Percentiles rank a stretch among this genome's conserved stretches.
Evolutionary conservation across 2,113 vertebrate species (phyloP).

Genomic region (Taurulus bubalis): DNA sequence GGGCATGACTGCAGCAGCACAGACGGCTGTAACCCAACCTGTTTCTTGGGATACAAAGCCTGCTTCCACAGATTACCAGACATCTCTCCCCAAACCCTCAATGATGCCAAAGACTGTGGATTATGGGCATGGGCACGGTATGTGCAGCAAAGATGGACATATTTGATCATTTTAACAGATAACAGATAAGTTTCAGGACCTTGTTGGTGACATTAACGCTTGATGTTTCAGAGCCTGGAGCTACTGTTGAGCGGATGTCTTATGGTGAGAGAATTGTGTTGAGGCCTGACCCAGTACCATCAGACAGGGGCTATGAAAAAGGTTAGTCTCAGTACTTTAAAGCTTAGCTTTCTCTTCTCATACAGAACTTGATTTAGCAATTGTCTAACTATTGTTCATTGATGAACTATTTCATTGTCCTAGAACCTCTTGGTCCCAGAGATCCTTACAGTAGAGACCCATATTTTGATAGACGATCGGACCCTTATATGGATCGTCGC

Average conservation of each 20-base stretch:
- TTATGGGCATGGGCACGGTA: constrained; percentile 92
- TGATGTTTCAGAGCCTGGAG: constrained; percentile 76
- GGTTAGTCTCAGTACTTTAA: constrained; percentile 75
- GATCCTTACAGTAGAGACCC: constrained; percentile 92
- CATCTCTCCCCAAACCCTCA: constrained; percentile 79
- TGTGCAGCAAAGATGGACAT: constrained; percentile 7
- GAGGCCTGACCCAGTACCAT: constrained; percentile 89
- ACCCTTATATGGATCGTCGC: constrained; percentile 88
- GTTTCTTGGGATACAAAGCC: constrained; percentile 82
- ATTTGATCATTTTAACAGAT: constrained; percentile 17
- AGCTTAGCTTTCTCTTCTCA: neutral
- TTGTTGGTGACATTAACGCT: constrained; percentile 15
- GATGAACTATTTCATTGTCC: constrained; percentile 23
- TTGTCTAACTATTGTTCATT: neutral
- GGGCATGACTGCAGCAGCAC: constrained; percentile 75
- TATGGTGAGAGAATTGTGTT: constrained; percentile 97
- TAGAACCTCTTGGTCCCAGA: constrained; percentile 86
- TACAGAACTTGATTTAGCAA: neutral
- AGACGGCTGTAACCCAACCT: constrained; percentile 40
- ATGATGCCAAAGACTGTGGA: constrained; percentile 95
- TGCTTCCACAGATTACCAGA: constrained; percentile 55
- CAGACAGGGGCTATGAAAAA: constrained; percentile 92
- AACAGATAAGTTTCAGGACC: neutral
- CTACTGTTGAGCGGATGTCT: constrained; percentile 93
- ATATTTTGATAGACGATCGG: constrained; percentile 90